A percentile compares a stretch with the other conserved stretches of the same genome.
Evolutionary conservation across 2,888 invertebrate species (phyloP).

Genomic region (Smittia sp.): DNA sequence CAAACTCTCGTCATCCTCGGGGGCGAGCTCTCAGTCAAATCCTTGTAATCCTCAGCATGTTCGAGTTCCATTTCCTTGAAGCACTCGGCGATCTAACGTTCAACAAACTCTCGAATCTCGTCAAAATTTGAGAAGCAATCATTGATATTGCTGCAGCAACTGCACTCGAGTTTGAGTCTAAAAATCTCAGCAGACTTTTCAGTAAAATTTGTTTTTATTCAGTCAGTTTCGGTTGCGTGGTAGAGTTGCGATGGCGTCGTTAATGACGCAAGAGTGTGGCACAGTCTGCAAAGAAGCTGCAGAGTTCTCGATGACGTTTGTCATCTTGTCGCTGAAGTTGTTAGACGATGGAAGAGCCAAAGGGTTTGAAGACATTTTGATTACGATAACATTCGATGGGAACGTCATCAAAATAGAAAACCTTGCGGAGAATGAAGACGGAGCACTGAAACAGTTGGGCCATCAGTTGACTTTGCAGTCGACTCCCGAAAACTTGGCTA

Average conservation of each 20-base stretch:
- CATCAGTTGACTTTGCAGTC: background rate
- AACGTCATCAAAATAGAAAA: background rate
- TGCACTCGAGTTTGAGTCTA: too few species aligned
- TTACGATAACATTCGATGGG: conserved; percentile 7
- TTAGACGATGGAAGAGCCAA: background rate
- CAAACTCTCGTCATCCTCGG: background rate
- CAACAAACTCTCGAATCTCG: too few species aligned
- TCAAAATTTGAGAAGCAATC: too few species aligned
- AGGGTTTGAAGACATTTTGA: background rate
- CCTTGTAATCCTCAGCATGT: background rate
- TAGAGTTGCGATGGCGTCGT: background rate
- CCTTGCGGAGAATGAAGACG: background rate
- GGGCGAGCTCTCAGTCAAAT: background rate
- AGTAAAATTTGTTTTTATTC: background rate
- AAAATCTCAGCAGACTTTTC: background rate
- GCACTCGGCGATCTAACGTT: too few species aligned
- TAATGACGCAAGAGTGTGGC: background rate
- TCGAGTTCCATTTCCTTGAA: too few species aligned
- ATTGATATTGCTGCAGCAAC: too few species aligned
- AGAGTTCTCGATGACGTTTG: background rate
- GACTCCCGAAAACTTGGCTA: background rate
- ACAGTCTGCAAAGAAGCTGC: background rate
- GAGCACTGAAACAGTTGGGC: background rate
- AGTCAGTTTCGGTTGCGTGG: background rate
- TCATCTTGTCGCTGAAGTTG: background rate